Evolutionary conservation across 2,113 vertebrate genomes (phyloP), one percentile per base, ranked within the genome.

Genomic region (Myotis davidii): DNA sequence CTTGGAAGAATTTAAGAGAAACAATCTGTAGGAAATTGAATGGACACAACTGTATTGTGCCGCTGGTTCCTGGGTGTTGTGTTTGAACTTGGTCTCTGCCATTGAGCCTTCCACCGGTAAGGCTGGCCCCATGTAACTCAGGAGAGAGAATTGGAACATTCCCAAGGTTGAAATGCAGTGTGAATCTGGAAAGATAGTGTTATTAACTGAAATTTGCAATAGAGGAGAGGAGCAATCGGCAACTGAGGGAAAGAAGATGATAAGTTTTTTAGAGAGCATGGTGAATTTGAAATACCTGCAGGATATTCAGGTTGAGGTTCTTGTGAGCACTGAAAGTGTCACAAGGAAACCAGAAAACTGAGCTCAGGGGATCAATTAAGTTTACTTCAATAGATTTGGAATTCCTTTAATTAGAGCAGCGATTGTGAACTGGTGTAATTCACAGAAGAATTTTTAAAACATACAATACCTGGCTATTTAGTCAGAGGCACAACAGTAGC

Each of bases 331-430:
- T 61, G 34, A 84, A 85, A 17, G n/a, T 16, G 4, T 78, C 54
- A 59, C 65, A 73, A 73, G 14, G 27, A 48, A 88, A 82, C 42
- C 27, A 76, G 88, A 87, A 96, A 93, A 87, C 32, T 54, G 79
- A 78, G 21, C 74, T 83, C 74, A 50, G 27, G 13, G 17, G 12
- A 70, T 73, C 32, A 85, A 64, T 48, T 11, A 34, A 21, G 21
- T 65, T 92, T 27, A 82, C 48, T 86, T 89, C 76, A 37, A 34
- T 59, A 64, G 92, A 91, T 81, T 56, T 88, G 37, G n/a, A 85
- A 95, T 88, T 90, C 29, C 85, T 83, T 85, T 92, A 27, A 77
- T 95, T 94, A 87, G 65, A 76, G 37, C 42, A 74, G 42, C 8
- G 9, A 32, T 32, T 74, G 16, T 48, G 39, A 74, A 48, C 72